Base-by-base conservation (phyloP, 2,888 invertebrate genomes). In the Scaptodrosophila latifasciaeformis region DNA sequence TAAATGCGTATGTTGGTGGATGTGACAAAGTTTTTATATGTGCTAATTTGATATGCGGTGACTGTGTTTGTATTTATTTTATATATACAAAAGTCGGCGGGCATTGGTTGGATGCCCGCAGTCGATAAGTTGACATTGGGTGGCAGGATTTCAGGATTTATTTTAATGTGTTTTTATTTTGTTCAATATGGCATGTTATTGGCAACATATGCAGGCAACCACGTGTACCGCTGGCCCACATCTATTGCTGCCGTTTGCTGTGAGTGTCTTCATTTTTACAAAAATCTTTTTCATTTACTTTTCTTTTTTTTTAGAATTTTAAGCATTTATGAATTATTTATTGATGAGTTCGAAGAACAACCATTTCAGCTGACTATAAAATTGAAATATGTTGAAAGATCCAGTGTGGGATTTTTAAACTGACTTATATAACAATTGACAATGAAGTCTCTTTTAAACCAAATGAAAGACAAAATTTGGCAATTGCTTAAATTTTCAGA, bases 11-110 rank as follows among this genome's bases (percentile, higher is more conserved):
- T 48, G 27, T 30, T 35, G 19, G 18, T 15, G 30, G 44, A 21
- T 47, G 55, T 24, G 44, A 24, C 34, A 48, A 55, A 54, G 49
- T 52, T 35, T 39, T 54, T 65, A 56, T 55, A 49, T 44, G 76
- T 58, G 72, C 69, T 72, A 72, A 72, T 72, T 72, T 76, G 72
- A 76, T 75, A 72, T 75, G 71, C 62, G 71, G 78, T 71, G 56
- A 54, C 50, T 70, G 58, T 55, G 57, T 48, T 39, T 39, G 47
- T 2, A 30, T 45, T 35, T 64, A 15, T 49, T 29, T 29, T 29
- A 6, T n/a, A n/a, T n/a, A n/a, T n/a, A n/a, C n/a, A n/a, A n/a
- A n/a, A n/a, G n/a, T n/a, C n/a, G n/a, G n/a, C n/a, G n/a, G n/a
- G n/a, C n/a, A n/a, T n/a, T n/a, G n/a, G n/a, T n/a, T n/a, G 24